Conservation (phyloP, 1,140 invertebrate genomes). For the Eupristina koningsbergeri region DNA sequence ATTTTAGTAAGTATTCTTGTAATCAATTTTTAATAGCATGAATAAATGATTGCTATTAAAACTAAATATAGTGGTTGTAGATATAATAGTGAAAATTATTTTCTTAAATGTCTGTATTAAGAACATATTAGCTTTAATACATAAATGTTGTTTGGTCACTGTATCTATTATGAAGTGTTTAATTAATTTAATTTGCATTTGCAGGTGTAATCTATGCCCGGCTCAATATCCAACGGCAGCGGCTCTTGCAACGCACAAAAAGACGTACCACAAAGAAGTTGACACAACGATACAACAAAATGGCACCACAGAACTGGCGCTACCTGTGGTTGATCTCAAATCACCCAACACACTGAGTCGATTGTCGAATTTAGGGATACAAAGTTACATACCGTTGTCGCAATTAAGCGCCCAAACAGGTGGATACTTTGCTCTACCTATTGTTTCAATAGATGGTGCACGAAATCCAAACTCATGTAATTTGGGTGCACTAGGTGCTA, state of each 20-base stretch:
- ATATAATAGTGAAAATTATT: no score
- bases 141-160: no score
- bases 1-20: no score
- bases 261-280: constrained; percentile 78
- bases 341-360: constrained; percentile 78
- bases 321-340: constrained; percentile 83
- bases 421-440: constrained; percentile 81
- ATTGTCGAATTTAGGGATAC: constrained; percentile 79
- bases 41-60: no score
- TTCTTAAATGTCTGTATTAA: no score
- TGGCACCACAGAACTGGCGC: constrained; percentile 76
- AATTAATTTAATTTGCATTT: constrained; percentile 54
- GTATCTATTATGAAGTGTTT: neutral
- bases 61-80: no score
- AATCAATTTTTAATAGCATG: no score
- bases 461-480: constrained; percentile 77
- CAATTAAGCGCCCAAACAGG: constrained; percentile 76
- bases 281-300: constrained; percentile 63
- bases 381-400: constrained; percentile 82
- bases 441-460: constrained; percentile 80
- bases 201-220: constrained; percentile 81
- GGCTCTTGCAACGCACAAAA: constrained; percentile 80
- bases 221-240: constrained; percentile 80
- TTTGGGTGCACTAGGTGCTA: constrained; percentile 78
- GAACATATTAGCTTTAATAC: no score